These are phyloP conservation scores for Characodon lateralis DNA, from an alignment of 2,797 vertebrate genomes.

Conservation along the genomic window DNA sequence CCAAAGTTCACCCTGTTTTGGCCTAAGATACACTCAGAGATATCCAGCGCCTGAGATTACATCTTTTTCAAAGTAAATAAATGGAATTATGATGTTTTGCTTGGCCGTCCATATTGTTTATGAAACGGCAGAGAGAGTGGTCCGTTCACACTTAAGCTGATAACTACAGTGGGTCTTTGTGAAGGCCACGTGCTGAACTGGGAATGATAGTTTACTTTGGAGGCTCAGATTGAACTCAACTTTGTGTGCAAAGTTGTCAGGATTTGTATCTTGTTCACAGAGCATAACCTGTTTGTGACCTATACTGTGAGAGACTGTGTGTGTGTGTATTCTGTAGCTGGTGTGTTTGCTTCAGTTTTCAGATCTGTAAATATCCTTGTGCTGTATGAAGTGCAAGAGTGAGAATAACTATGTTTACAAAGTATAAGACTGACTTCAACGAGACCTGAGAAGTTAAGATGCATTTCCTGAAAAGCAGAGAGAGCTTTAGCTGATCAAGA, in stretches of 20 bases:
- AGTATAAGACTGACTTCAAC: background rate
- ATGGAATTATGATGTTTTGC: constrained; percentile 78
- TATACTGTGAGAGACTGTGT: constrained; percentile 9
- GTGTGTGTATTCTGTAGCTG: background rate
- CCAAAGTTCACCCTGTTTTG: constrained; percentile 55
- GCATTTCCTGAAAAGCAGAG: constrained; percentile 44
- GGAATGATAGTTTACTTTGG: constrained; percentile 76
- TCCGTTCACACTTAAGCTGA: constrained; percentile 82
- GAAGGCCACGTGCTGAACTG: constrained; percentile 65
- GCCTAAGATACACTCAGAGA: constrained; percentile 68
- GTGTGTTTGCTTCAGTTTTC: constrained; percentile 1
- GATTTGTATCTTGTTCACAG: constrained; percentile 77
- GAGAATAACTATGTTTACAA: background rate
- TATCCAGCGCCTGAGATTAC: constrained; percentile 73
- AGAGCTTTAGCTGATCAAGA: constrained; percentile 48
- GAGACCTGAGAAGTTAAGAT: constrained; percentile 40
- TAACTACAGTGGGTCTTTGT: constrained; percentile 83
- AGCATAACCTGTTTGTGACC: constrained; percentile 67
- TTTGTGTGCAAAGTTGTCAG: constrained; percentile 81
- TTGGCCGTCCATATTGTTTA: constrained; percentile 78
- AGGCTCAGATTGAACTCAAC: constrained; percentile 73
- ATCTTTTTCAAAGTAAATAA: constrained; percentile 80
- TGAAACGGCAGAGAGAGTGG: constrained; percentile 73
- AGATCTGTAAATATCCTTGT: background rate
- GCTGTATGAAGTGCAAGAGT: background rate